Conservation (phyloP, 2,113 vertebrate genomes). For the Centrocercus urophasianus region DNA sequence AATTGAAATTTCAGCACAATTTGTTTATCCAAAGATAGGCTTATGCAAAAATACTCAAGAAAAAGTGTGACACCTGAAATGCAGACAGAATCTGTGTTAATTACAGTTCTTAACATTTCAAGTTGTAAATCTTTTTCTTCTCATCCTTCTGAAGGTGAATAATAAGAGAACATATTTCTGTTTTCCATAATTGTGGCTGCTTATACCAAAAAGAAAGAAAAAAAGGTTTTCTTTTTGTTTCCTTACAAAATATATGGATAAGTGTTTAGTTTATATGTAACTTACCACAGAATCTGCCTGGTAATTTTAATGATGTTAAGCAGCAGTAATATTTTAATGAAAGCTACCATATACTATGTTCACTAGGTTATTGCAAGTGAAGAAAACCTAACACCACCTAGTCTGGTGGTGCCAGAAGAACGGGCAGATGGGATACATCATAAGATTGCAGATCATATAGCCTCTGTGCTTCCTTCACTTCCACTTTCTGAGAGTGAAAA, state of each 20-base stretch:
- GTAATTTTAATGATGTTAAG: background rate
- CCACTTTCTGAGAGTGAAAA: conserved; percentile 75
- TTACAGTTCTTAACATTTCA: background rate
- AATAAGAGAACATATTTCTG: background rate
- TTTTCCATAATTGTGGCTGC: background rate
- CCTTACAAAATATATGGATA: background rate
- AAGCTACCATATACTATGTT: background rate
- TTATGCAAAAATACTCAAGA: background rate
- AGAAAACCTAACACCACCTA: conserved; percentile 56
- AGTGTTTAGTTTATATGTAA: background rate
- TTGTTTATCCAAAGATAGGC: background rate
- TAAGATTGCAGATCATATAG: conserved; percentile 77
- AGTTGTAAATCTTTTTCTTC: background rate
- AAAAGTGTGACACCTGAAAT: background rate
- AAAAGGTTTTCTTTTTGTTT: background rate
- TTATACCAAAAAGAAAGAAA: background rate
- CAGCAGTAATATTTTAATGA: background rate
- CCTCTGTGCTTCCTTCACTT: conserved; percentile 81
- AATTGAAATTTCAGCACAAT: background rate
- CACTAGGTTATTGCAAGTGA: conserved; percentile 85
- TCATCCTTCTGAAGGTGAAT: background rate
- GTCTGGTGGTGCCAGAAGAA: conserved; percentile 22
- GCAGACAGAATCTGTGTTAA: background rate
- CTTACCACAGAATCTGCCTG: background rate
- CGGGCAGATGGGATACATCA: conserved; percentile 70